phyloP scores from a whole-genome alignment of 2,113 vertebrate species.

The Myrmophylax atrothorax region DNA sequence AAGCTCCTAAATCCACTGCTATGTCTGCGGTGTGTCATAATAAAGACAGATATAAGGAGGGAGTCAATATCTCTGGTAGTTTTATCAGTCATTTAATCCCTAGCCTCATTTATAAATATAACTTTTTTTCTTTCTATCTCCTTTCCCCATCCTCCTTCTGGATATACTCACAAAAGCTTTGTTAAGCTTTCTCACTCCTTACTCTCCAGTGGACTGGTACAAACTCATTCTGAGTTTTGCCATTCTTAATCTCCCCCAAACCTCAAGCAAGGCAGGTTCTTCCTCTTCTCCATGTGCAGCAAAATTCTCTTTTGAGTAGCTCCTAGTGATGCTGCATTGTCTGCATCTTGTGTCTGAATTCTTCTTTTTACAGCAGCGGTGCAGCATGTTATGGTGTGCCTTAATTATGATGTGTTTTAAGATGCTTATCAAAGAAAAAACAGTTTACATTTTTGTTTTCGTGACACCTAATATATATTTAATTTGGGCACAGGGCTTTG shows the following conservation, averaged over 20 bases:
- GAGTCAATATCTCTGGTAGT: background rate
- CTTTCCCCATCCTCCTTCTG: background rate
- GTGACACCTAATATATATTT: background rate
- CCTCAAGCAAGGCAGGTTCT: background rate
- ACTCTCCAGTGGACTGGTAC: background rate
- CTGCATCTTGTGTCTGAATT: background rate
- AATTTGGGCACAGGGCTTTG: background rate
- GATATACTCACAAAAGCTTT: background rate
- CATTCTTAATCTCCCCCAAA: background rate
- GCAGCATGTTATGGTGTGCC: background rate
- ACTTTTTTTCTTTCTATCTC: background rate
- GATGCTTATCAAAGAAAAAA: slow-evolving; percentile 27
- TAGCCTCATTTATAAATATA: background rate
- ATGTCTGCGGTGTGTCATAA: background rate
- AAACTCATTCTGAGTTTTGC: background rate
- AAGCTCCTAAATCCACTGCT: background rate
- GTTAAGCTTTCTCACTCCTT: background rate
- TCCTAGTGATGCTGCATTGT: background rate
- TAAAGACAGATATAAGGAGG: background rate
- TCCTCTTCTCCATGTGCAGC: background rate
- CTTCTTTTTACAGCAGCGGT: background rate
- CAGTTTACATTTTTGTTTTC: background rate
- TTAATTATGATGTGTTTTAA: background rate
- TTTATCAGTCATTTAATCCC: background rate
- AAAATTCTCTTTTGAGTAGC: background rate